phyloP scores from a whole-genome alignment of 2,888 invertebrate species.

The Syrista parreyssii region DNA sequence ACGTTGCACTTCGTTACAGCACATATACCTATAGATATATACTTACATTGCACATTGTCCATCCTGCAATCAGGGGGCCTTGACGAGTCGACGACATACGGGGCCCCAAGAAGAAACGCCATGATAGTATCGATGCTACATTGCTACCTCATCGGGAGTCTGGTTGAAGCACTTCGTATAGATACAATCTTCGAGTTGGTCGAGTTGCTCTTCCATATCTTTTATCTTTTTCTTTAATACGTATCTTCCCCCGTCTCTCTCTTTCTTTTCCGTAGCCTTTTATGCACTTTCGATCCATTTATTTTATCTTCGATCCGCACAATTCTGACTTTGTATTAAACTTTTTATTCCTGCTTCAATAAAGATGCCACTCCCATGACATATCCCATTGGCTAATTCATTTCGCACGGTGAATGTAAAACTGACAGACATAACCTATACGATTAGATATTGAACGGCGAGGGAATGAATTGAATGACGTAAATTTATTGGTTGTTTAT shows the following conservation, averaged over 20 bases:
- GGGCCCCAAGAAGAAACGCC: slow-evolving; percentile 39
- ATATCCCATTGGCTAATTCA: background rate
- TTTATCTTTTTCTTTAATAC: slow-evolving; percentile 42
- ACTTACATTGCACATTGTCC: slow-evolving; percentile 38
- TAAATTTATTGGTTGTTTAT: background rate
- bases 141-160: slow-evolving; percentile 44
- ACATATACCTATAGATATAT: background rate
- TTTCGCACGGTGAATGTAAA: background rate
- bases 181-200: slow-evolving; percentile 28
- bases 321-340: background rate
- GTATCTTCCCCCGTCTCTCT: slow-evolving; percentile 30
- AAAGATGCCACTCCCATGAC: background rate
- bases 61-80: slow-evolving; percentile 38
- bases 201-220: slow-evolving; percentile 50
- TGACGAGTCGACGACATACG: slow-evolving; percentile 42
- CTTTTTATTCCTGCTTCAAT: background rate
- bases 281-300: background rate
- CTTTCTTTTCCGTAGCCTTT: background rate
- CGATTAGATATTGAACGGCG: background rate
- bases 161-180: slow-evolving; percentile 10
- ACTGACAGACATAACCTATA: background rate
- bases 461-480: background rate
- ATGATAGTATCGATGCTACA: slow-evolving; percentile 45
- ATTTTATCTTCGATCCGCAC: background rate
- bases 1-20: background rate